Conservation (phyloP, 2,113 vertebrate genomes). For the Budorcas taxicolor region DNA sequence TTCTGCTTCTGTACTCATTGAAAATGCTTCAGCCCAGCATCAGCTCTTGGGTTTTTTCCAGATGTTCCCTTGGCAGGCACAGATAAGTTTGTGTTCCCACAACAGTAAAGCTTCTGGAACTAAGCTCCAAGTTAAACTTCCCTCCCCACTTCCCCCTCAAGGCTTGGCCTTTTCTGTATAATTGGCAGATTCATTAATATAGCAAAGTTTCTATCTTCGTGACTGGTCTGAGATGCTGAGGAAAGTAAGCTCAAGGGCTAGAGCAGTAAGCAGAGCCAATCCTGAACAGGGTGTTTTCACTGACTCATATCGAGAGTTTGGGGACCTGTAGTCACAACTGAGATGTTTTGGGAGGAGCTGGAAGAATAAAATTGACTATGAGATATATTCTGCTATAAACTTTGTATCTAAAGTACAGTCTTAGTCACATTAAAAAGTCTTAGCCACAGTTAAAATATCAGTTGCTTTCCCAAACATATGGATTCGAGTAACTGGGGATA, state of each 20-base stretch:
- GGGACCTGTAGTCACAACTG: not conserved
- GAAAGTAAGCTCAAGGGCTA: conserved; percentile 7
- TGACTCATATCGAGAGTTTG: conserved; percentile 27
- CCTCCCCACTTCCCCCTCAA: not conserved
- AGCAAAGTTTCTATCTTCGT: conserved; percentile 34
- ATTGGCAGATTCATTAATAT: conserved; percentile 32
- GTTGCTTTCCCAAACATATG: not conserved
- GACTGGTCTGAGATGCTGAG: not conserved
- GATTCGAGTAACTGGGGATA: not conserved
- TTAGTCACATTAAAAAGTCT: conserved; percentile 6
- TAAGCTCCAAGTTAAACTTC: conserved; percentile 15
- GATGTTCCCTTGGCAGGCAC: not conserved
- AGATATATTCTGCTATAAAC: not conserved
- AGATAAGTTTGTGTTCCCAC: not conserved
- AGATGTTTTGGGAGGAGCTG: not conserved
- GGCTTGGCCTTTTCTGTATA: not conserved
- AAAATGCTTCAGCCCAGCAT: not conserved
- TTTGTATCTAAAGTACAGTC: conserved; percentile 21
- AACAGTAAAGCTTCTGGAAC: conserved; percentile 38
- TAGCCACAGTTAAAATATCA: conserved; percentile 27
- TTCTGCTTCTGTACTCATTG: not conserved
- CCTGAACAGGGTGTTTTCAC: not conserved
- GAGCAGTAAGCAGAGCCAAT: not conserved
- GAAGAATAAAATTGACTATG: not conserved
- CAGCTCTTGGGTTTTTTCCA: not conserved